Evolutionary conservation across 1,140 invertebrate genomes (phyloP), one percentile per base, ranked within the genome.

Genomic region (Microplitis mediator): DNA sequence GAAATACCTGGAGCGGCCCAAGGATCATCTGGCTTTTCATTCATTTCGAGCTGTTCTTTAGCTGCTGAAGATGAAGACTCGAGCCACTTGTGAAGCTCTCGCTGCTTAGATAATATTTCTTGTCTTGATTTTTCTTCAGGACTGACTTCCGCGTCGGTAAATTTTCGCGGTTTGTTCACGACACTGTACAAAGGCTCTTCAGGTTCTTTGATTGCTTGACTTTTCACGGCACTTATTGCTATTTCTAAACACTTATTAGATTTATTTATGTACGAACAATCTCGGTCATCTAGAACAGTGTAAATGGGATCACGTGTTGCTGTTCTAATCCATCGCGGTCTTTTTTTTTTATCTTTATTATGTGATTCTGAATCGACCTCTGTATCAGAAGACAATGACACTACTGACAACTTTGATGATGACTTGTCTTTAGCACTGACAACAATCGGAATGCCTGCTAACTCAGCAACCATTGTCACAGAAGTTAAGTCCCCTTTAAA

Each of bases 301-400:
- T 84, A 84, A 23, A 81, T 79, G 64, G 78, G 78, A 31, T 84
- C 80, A 4, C 77, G 77, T 0, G 77, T 83, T 16, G 82, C 78
- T 4, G 75, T 54, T 36, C 77, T 69, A 35, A 84, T 82, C 82
- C 82, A 82, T 73, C 71, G 77, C 14, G 80, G 80, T 61, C 78
- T 74, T 36, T 50, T 64, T 69, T n/a, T 68, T 16, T 23, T 62
- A 16, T 72, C 72, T 34, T 16, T 3, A 4, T 9, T 31, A 54
- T 8, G 6, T 68, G 9, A 3, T 56, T 52, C 50, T 23, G 23
- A 23, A 23, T 23, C 23, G 4, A 14, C 45, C n/a, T 9, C 50
- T 34, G 56, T 34, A 52, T 67, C 34, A n/a, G 0, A 67, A 34
- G 32, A 56, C 52, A 51, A 54, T 36, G 39, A 74, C 3, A 8